A percentile compares a stretch with the other conserved stretches of the same genome.
These are phyloP conservation scores for Agelaius tricolor DNA, from an alignment of 2,113 vertebrate species.

Conservation along the genomic window DNA sequence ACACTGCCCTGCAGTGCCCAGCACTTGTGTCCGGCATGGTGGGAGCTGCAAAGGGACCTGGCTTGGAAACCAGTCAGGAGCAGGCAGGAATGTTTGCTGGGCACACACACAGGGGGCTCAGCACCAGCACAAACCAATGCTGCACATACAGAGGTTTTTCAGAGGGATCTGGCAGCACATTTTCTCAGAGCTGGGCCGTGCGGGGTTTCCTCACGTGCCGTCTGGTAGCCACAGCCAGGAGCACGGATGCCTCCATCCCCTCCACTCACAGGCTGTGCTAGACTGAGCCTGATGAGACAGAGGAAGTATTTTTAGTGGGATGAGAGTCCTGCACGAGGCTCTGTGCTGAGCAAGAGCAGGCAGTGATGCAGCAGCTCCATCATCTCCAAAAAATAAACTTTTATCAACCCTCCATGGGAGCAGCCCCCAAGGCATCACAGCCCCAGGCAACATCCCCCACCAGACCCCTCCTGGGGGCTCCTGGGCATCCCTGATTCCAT, in stretches of 20 bases:
- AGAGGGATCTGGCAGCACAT: background rate
- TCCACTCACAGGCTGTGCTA: background rate
- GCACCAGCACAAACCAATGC: background rate
- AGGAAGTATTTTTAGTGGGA: background rate
- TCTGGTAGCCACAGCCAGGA: background rate
- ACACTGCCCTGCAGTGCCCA: background rate
- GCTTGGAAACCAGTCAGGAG: background rate
- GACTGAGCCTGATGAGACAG: background rate
- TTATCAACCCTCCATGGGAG: fast-evolving
- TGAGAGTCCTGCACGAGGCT: background rate
- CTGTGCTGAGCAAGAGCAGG: background rate
- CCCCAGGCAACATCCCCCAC: background rate
- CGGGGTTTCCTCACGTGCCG: fast-evolving
- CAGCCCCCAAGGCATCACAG: background rate
- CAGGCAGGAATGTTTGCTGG: background rate
- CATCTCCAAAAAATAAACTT: background rate
- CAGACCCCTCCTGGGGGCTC: background rate
- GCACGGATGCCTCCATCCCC: fast-evolving
- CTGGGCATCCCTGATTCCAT: background rate
- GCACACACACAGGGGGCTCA: background rate
- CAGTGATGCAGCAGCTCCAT: background rate
- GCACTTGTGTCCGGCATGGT: fast-evolving
- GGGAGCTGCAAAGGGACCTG: background rate
- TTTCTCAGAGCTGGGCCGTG: fast-evolving
- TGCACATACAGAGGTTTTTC: fast-evolving